These are phyloP conservation scores for Phortica variegata DNA, from an alignment of 1,140 invertebrate genomes.

Conservation along the genomic window DNA sequence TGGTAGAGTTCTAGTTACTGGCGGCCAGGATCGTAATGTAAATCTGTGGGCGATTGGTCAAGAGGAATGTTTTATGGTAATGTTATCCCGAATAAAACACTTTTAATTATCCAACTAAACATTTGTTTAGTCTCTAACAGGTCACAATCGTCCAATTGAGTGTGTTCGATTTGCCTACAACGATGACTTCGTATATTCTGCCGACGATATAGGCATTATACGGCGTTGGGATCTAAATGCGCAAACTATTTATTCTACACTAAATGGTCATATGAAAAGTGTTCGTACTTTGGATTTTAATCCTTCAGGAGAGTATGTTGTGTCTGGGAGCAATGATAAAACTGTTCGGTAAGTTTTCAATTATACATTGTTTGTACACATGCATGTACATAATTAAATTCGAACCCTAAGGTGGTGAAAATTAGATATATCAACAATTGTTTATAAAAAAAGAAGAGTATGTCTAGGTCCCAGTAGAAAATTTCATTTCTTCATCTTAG, in stretches of 20 bases:
- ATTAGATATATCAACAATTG: too few relatives aligned
- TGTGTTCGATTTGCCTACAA: constrained; percentile 92
- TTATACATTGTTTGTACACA: neutral
- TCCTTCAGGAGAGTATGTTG: constrained; percentile 92
- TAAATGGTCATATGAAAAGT: constrained; percentile 89
- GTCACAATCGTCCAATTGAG: constrained; percentile 90
- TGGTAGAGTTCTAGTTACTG: constrained; percentile 89
- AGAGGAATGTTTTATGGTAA: constrained; percentile 92
- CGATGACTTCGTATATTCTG: constrained; percentile 94
- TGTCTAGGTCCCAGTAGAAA: too few relatives aligned
- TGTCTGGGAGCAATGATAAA: constrained; percentile 89
- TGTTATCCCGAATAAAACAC: constrained; percentile 4
- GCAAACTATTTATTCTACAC: constrained; percentile 84
- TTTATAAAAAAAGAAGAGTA: too few relatives aligned
- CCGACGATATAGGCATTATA: constrained; percentile 87
- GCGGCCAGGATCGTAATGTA: constrained; percentile 96
- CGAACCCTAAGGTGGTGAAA: too few relatives aligned
- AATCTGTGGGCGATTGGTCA: constrained; percentile 97
- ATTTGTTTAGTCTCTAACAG: constrained; percentile 65
- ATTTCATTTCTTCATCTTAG: too few relatives aligned
- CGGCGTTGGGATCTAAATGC: constrained; percentile 97
- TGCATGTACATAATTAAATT: too few relatives aligned
- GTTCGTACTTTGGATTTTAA: constrained; percentile 94
- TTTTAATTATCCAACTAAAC: neutral
- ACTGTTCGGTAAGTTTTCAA: constrained; percentile 75